Conservation (phyloP, 2,888 invertebrate genomes). For the Chaetoderma sp. region DNA sequence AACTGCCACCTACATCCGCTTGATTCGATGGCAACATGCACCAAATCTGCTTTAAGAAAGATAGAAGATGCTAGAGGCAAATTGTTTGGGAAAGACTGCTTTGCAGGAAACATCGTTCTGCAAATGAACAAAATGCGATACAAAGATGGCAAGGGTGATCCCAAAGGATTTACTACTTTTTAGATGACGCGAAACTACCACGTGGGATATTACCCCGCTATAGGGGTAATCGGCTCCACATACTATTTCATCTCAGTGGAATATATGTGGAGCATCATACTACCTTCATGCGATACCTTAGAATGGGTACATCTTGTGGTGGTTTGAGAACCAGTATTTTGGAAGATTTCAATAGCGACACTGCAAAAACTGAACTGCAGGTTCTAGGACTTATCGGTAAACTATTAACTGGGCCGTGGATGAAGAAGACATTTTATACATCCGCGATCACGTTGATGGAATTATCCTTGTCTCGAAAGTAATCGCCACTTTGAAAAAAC, state of each 20-base stretch:
- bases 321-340: slow-evolving; percentile 18
- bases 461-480: slow-evolving; percentile 9
- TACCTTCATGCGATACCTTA: slow-evolving; percentile 12
- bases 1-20: slow-evolving; percentile 25
- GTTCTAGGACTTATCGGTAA: slow-evolving; percentile 28
- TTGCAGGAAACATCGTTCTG: slow-evolving; percentile 32
- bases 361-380: slow-evolving; percentile 20
- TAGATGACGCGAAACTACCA: slow-evolving; percentile 19
- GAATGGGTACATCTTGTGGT: slow-evolving; percentile 23
- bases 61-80: slow-evolving; percentile 21
- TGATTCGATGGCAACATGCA: slow-evolving; percentile 20
- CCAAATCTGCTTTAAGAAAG: slow-evolving; percentile 16
- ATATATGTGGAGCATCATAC: slow-evolving; percentile 11
- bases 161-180: slow-evolving; percentile 29
- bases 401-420: slow-evolving; percentile 22
- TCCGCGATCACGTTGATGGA: slow-evolving; percentile 9
- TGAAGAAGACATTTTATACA: slow-evolving; percentile 27
- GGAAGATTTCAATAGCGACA: slow-evolving; percentile 14
- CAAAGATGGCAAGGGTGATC: slow-evolving; percentile 37
- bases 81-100: slow-evolving; percentile 30
- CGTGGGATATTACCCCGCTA: slow-evolving; percentile 30
- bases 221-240: slow-evolving; percentile 31
- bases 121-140: slow-evolving; percentile 33
- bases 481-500: neutral
- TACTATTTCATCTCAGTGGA: slow-evolving; percentile 34